phyloP scores from a whole-genome alignment of 1,140 invertebrate species.

The Spodoptera frugiperda region DNA sequence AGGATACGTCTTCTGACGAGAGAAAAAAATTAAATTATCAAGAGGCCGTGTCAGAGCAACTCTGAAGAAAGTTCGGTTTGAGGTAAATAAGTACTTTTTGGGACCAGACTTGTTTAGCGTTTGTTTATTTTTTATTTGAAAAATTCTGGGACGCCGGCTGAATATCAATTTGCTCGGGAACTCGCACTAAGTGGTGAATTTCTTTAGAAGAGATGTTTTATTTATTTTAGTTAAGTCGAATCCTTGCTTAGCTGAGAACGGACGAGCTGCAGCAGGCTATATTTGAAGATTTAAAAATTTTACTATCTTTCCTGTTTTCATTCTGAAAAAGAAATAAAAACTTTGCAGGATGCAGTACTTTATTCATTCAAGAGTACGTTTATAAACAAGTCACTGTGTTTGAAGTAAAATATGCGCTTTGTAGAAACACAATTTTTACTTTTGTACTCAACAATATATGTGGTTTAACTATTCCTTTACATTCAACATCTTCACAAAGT shows the following conservation, averaged over 20 bases:
- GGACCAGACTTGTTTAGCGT: slow-evolving; percentile 46
- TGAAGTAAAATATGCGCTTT: too few species aligned
- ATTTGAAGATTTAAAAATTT: neutral
- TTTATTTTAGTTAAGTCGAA: slow-evolving; percentile 31
- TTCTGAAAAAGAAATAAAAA: too few species aligned
- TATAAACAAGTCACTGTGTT: too few species aligned
- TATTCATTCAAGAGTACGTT: neutral
- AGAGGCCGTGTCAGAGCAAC: slow-evolving; percentile 55
- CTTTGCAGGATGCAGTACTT: neutral
- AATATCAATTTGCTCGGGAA: slow-evolving; percentile 40
- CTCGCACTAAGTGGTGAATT: slow-evolving; percentile 31
- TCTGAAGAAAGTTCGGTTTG: slow-evolving; percentile 55
- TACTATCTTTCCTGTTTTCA: neutral
- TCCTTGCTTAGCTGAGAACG: neutral
- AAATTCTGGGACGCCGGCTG: slow-evolving; percentile 33
- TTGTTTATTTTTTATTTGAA: slow-evolving; percentile 47
- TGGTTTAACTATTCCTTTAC: too few species aligned
- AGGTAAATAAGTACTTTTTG: slow-evolving; percentile 57
- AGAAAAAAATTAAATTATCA: slow-evolving; percentile 69
- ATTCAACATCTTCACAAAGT: neutral
- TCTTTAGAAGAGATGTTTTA: slow-evolving; percentile 23
- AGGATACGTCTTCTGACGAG: slow-evolving; percentile 49
- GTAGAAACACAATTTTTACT: too few species aligned
- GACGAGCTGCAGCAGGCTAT: slow-evolving; percentile 4
- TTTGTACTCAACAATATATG: too few species aligned